These are phyloP conservation scores for Tridacna gigas DNA, from an alignment of 2,888 invertebrate species.

Conservation along the genomic window DNA sequence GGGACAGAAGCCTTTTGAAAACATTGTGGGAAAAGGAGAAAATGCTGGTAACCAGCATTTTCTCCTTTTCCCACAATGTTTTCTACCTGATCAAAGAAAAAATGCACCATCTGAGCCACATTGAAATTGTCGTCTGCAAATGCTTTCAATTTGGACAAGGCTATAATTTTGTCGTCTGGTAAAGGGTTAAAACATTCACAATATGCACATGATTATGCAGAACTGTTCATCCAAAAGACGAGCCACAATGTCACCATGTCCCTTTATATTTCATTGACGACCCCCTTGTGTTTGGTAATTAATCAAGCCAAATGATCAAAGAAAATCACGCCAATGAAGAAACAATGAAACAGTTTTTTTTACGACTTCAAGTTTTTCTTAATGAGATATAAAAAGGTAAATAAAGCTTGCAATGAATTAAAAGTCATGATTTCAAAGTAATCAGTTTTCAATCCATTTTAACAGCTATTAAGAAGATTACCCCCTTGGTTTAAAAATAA, in stretches of 20 bases:
- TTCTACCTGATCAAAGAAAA: no score
- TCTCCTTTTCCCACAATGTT: no score
- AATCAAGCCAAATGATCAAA: conserved; percentile 22
- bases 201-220: no score
- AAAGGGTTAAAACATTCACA: no score
- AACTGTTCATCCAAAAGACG: no score
- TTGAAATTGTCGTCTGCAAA: no score
- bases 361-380: conserved; percentile 4
- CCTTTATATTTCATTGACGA: conserved; percentile 9
- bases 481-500: conserved; percentile 9
- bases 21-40: no score
- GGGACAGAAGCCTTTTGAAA: no score
- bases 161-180: no score
- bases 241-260: background rate
- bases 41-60: no score
- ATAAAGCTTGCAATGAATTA: background rate
- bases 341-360: conserved; percentile 8
- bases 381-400: background rate
- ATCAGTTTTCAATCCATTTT: conserved; percentile 22
- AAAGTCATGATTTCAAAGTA: conserved; percentile 3
- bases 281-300: conserved; percentile 21
- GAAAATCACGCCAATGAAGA: conserved; percentile 16
- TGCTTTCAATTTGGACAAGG: no score
- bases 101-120: no score
- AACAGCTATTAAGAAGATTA: background rate